Conservation (phyloP, 35 echinoderm and acorn worm genomes). For the Lytechinus pictus region DNA sequence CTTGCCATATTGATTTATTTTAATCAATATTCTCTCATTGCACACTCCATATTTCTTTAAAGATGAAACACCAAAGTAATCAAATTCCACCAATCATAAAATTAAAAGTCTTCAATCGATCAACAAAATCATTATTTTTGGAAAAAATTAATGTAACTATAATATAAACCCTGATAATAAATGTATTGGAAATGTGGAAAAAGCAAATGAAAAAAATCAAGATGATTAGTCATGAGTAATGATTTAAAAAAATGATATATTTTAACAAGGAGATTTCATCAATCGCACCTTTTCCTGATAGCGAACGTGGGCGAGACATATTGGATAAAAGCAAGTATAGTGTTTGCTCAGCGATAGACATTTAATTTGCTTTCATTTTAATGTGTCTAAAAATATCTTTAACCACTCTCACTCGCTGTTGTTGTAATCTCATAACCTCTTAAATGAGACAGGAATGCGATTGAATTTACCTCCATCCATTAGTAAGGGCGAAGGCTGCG, state of each 20-base stretch:
- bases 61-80: no score
- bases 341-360: neutral
- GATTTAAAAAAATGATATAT: neutral
- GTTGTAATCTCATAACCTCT: neutral
- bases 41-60: no score
- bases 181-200: neutral
- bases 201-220: neutral
- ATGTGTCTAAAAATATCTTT: neutral
- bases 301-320: no score
- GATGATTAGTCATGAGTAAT: no score
- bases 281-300: no score
- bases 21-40: no score
- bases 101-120: no score
- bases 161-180: neutral
- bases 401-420: neutral
- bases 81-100: no score
- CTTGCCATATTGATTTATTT: no score
- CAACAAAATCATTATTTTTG: no score
- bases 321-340: neutral
- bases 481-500: neutral
- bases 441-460: neutral
- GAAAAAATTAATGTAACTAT: no score
- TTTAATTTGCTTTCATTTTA: neutral
- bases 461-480: neutral
- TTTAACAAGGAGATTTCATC: neutral